Conservation (phyloP, 1,140 invertebrate genomes). For the Macrocentrus cingulum region DNA sequence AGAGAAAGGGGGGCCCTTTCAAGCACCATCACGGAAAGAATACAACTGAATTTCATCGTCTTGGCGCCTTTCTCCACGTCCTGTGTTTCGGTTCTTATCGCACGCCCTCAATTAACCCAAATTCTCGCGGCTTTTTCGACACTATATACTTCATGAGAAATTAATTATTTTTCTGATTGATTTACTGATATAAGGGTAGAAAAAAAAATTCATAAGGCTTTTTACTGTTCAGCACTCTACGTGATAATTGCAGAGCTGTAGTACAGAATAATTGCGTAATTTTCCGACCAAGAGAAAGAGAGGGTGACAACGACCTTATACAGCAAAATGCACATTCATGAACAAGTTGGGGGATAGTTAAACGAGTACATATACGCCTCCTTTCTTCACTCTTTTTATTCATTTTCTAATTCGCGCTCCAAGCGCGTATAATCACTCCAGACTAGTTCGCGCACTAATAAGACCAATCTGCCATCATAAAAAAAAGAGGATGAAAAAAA, state of each 20-base stretch:
- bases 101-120: too few relatives aligned
- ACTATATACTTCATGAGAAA: too few relatives aligned
- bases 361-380: conserved; percentile 14
- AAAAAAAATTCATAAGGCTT: neutral
- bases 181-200: too few relatives aligned
- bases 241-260: conserved; percentile 38
- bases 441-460: too few relatives aligned
- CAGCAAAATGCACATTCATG: conserved; percentile 6
- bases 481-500: neutral
- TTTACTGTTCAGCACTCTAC: conserved; percentile 33
- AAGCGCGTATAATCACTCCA: too few relatives aligned
- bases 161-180: too few relatives aligned
- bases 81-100: too few relatives aligned
- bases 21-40: neutral
- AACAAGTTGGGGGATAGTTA: conserved; percentile 17
- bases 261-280: conserved; percentile 42
- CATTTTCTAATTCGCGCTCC: too few relatives aligned
- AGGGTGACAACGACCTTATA: neutral
- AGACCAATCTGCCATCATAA: neutral
- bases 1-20: too few relatives aligned
- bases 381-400: conserved; percentile 2
- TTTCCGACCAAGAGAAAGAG: conserved; percentile 27
- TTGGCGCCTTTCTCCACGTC: too few relatives aligned
- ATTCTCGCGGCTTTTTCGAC: too few relatives aligned
- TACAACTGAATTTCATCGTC: neutral